Evolutionary conservation across 2,797 vertebrate species (phyloP).

Genomic region (Nannoperca obscura): DNA sequence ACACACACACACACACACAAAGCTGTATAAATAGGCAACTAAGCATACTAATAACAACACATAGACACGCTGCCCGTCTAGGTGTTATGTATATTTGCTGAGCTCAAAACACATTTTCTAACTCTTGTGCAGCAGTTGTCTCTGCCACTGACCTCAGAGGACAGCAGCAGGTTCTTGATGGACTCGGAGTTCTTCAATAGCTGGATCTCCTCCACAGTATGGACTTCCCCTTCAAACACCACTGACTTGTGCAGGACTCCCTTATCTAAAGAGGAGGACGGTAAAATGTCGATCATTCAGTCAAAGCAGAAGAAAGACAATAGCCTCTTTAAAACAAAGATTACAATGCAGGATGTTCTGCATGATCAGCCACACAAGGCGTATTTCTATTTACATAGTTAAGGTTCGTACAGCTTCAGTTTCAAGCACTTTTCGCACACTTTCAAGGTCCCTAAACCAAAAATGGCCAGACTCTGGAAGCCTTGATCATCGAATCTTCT

Average conservation of each 20-base stretch:
- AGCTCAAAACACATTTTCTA: not conserved
- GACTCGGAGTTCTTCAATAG: slow-evolving; percentile 89
- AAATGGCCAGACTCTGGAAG: too few relatives aligned
- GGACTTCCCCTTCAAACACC: slow-evolving; percentile 87
- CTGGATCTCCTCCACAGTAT: slow-evolving; percentile 94
- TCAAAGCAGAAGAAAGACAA: not conserved
- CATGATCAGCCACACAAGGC: not conserved
- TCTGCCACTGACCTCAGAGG: slow-evolving; percentile 86
- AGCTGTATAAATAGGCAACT: not conserved
- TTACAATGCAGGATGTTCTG: not conserved
- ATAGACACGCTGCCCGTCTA: not conserved
- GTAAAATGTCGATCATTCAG: slow-evolving; percentile 9
- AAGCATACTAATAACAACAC: not conserved
- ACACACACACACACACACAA: not conserved
- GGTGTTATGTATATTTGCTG: not conserved
- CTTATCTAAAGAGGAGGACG: slow-evolving; percentile 83
- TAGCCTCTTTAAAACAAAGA: not conserved
- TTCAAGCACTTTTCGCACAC: too few relatives aligned
- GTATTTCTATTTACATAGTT: not conserved
- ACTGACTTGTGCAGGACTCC: slow-evolving; percentile 95
- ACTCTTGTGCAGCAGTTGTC: not conserved
- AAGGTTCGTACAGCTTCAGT: too few relatives aligned
- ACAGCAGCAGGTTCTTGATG: slow-evolving; percentile 91
- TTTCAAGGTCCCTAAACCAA: too few relatives aligned
- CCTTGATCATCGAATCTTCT: too few relatives aligned